These are phyloP conservation scores for Phortica variegata DNA, from an alignment of 1,140 invertebrate genomes.

Conservation along the genomic window DNA sequence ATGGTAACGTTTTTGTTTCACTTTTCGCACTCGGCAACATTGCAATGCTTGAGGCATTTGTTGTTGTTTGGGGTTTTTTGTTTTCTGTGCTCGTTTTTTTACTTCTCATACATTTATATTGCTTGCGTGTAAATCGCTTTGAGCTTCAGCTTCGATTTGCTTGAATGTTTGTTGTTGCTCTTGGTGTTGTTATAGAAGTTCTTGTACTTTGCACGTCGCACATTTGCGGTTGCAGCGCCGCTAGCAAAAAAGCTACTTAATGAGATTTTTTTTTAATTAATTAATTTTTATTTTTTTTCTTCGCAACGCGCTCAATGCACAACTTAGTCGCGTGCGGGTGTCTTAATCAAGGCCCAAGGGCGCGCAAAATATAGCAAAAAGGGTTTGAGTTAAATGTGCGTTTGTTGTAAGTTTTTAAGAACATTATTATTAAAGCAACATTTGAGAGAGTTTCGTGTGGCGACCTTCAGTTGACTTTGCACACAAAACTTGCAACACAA, in stretches of 20 bases:
- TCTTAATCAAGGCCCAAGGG: background rate
- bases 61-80: no score
- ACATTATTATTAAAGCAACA: conserved; percentile 20
- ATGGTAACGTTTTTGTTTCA: conserved; percentile 5
- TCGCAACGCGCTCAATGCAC: conserved; percentile 28
- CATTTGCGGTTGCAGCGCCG: conserved; percentile 8
- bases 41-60: no score
- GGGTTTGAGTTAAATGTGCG: no score
- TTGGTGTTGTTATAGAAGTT: background rate
- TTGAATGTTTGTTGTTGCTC: no score
- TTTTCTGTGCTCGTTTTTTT: no score
- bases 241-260: conserved; percentile 13
- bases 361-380: conserved; percentile 12
- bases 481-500: conserved; percentile 9
- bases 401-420: conserved; percentile 19
- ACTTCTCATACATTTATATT: no score
- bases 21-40: no score
- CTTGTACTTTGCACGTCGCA: conserved; percentile 1
- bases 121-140: no score
- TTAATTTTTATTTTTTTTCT: conserved; percentile 8
- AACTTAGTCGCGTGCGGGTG: background rate
- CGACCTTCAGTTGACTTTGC: conserved; percentile 31
- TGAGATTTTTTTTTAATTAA: conserved; percentile 20
- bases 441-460: conserved; percentile 17
- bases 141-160: no score